Percentiles rank a stretch among this genome's conserved stretches.
These are phyloP conservation scores for Anguilla megastoma DNA, from an alignment of 2,797 vertebrate genomes.

Conservation along the genomic window DNA sequence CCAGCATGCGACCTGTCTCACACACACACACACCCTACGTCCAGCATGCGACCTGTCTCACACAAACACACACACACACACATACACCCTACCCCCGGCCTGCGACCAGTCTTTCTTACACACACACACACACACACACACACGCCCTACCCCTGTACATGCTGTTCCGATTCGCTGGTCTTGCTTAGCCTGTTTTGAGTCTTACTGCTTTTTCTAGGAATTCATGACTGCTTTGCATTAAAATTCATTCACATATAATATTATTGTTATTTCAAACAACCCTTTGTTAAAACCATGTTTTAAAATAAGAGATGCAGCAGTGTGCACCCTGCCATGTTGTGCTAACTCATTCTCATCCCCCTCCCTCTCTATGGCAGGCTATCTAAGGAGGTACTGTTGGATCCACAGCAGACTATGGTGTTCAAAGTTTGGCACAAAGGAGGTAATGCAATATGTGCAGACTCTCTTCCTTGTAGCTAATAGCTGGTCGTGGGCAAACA, in stretches of 20 bases:
- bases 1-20: too few species aligned
- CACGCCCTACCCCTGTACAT: too few species aligned
- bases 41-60: too few species aligned
- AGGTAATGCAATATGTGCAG: slow-evolving; percentile 71
- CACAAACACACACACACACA: too few species aligned
- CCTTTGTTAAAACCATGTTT: neutral
- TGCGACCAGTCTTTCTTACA: too few species aligned
- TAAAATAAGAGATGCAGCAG: too few species aligned
- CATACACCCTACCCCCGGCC: too few species aligned
- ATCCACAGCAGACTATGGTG: slow-evolving; percentile 88
- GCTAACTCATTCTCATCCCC: slow-evolving; percentile 17
- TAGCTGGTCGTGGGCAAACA: neutral
- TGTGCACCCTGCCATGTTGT: neutral
- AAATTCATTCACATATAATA: neutral
- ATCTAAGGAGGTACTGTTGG: slow-evolving; percentile 86
- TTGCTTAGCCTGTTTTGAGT: too few species aligned
- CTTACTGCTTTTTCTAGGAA: too few species aligned
- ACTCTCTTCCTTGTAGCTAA: neutral
- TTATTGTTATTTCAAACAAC: neutral
- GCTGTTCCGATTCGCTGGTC: too few species aligned
- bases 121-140: too few species aligned
- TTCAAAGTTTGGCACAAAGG: slow-evolving; percentile 99
- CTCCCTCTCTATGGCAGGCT: slow-evolving; percentile 63
- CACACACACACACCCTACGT: too few species aligned
- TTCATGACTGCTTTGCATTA: neutral